Conservation (phyloP, 1,140 invertebrate species). For the Heterodera schachtii region DNA sequence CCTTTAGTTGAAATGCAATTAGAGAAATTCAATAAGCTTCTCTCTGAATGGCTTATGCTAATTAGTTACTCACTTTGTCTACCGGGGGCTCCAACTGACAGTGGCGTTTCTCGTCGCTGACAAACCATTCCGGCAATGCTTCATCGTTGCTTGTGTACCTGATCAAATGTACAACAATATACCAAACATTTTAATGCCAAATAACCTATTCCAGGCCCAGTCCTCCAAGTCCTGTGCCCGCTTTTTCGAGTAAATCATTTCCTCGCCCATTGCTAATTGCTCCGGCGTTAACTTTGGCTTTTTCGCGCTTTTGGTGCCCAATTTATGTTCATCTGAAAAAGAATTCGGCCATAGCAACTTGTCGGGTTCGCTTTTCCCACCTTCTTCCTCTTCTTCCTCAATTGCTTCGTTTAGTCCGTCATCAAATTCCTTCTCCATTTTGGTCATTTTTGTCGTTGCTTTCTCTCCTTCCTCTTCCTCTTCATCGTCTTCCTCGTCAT, state of each 20-base stretch:
- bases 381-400: conserved; percentile 70
- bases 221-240: conserved; percentile 82
- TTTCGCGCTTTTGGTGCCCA: conserved; percentile 67
- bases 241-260: conserved; percentile 83
- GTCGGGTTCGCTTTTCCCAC: conserved; percentile 42
- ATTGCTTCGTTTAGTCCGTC: conserved; percentile 19
- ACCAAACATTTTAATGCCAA: conserved; percentile 20
- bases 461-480: conserved; percentile 51
- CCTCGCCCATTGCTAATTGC: conserved; percentile 82
- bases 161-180: conserved; percentile 37
- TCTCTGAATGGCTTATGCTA: too few species aligned
- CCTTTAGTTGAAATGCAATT: conserved; percentile 57
- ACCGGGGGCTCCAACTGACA: conserved; percentile 79
- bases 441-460: neutral
- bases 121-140: conserved; percentile 92
- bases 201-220: conserved; percentile 85
- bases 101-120: conserved; percentile 87
- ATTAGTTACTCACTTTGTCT: conserved; percentile 72
- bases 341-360: neutral
- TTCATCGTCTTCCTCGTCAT: conserved; percentile 26
- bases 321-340: conserved; percentile 32
- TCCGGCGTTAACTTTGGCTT: conserved; percentile 74
- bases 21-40: conserved; percentile 24
- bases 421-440: conserved; percentile 45
- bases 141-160: conserved; percentile 75